Conservation (phyloP, 1,140 invertebrate genomes). For the Matsumurasca onukii region DNA sequence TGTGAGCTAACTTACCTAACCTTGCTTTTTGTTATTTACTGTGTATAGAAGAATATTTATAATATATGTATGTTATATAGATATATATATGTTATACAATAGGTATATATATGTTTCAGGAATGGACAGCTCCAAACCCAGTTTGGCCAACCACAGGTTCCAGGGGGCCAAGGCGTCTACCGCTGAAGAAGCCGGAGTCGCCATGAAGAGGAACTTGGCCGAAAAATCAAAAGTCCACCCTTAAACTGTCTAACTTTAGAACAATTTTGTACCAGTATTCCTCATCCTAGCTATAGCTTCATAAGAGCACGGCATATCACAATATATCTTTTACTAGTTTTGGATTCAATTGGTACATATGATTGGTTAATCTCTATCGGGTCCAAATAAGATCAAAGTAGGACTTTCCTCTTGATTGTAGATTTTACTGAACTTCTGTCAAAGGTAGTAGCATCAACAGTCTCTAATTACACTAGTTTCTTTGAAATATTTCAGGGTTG, state of each 20-base stretch:
- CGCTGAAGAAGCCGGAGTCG: background rate
- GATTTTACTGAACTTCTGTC: background rate
- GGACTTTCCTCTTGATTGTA: background rate
- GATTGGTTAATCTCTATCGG: background rate
- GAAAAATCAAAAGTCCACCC: background rate
- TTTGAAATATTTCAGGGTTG: too few species aligned
- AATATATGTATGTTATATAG: too few species aligned
- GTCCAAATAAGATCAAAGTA: background rate
- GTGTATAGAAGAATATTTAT: too few species aligned
- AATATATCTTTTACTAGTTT: background rate
- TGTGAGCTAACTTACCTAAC: too few species aligned
- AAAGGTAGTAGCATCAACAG: background rate
- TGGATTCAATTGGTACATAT: background rate
- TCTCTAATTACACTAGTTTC: background rate
- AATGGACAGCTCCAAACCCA: background rate
- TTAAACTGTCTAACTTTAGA: background rate
- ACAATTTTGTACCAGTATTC: background rate
- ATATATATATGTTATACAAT: background rate
- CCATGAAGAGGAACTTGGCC: constrained; percentile 8
- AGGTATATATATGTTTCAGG: background rate
- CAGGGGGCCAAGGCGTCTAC: constrained; percentile 3
- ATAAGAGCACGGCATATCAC: constrained; percentile 13
- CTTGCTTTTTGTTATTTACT: too few species aligned
- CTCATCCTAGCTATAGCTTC: background rate
- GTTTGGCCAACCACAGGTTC: background rate